Base-by-base conservation (phyloP, 2,888 invertebrate species). In the Dasypogon diadema region DNA sequence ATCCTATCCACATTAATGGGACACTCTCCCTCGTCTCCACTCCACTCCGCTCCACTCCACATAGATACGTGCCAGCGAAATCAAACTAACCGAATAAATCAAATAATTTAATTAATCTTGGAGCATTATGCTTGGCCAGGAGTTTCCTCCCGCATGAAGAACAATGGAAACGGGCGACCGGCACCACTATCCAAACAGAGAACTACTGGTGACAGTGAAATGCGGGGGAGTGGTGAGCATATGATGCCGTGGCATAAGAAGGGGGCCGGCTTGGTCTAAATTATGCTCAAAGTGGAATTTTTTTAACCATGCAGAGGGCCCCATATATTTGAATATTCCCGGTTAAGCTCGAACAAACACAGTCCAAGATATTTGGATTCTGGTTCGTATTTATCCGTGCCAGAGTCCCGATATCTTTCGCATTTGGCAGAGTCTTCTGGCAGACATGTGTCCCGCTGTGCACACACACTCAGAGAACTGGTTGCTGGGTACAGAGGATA, bases 41-140 rank as follows among this genome's bases (percentile, higher is more conserved):
- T n/a, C n/a, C n/a, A n/a, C n/a, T n/a, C 34, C 34, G 10, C 34
- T 6, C 34, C 34, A 30, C 42, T 12, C 8, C 48, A 24, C 30
- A 18, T 54, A 46, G 10, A 21, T 70, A 70, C 70, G 54, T 70
- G 70, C 70, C 54, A 30, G 30, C 70, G 51, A 68, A 77, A 77
- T 77, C 77, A 77, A 77, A 75, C 77, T 75, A 75, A 75, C 75
- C 74, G 75, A 77, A 77, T 75, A 77, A 77, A 77, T 77, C 75
- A 77, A 77, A 77, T 75, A 77, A 77, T 75, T 77, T 75, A 75
- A 77, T 77, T 77, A 77, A 75, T 77, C 75, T 73, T 77, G 48
- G 48, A 63, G 75, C 75, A 77, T 77, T 77, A 72, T 63, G 34
- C 34, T 72, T 37, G 54, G 30, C 54, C 55, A 68, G 21, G 14